These are phyloP conservation scores for Alligator sinensis DNA, from an alignment of 2,113 vertebrate genomes.

Conservation along the genomic window DNA sequence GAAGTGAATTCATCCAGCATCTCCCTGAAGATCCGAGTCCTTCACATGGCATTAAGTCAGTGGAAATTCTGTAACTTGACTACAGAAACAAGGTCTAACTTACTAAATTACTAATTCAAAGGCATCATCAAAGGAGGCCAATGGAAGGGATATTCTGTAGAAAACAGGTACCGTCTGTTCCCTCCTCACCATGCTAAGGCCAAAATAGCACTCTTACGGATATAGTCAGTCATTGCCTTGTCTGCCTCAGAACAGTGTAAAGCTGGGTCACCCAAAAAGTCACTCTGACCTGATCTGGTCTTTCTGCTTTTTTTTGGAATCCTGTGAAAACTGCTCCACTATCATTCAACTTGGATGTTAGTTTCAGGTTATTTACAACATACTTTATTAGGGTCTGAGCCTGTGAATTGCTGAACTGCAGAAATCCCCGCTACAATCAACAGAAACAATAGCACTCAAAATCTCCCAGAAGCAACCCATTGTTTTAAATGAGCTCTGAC, in stretches of 20 bases:
- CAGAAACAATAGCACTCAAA: neutral
- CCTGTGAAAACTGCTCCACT: neutral
- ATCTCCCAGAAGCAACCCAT: neutral
- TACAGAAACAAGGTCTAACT: neutral
- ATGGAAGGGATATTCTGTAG: neutral
- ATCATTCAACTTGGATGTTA: neutral
- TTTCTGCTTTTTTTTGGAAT: neutral
- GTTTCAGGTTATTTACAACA: neutral
- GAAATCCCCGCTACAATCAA: constrained; percentile 9
- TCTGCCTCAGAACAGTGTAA: neutral
- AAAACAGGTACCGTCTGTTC: neutral
- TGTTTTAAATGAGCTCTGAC: constrained; percentile 2
- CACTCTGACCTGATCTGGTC: neutral
- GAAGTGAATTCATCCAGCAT: neutral
- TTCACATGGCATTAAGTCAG: neutral
- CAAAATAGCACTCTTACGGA: neutral
- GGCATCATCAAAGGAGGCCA: neutral
- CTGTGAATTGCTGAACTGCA: neutral
- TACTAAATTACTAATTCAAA: neutral
- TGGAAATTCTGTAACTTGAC: neutral
- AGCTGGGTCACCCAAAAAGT: neutral
- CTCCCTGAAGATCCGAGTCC: neutral
- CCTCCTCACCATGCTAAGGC: neutral
- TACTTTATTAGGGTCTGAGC: neutral
- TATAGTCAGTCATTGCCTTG: neutral